These are phyloP conservation scores for Procapra przewalskii DNA, from an alignment of 2,113 vertebrate species.

Conservation along the genomic window DNA sequence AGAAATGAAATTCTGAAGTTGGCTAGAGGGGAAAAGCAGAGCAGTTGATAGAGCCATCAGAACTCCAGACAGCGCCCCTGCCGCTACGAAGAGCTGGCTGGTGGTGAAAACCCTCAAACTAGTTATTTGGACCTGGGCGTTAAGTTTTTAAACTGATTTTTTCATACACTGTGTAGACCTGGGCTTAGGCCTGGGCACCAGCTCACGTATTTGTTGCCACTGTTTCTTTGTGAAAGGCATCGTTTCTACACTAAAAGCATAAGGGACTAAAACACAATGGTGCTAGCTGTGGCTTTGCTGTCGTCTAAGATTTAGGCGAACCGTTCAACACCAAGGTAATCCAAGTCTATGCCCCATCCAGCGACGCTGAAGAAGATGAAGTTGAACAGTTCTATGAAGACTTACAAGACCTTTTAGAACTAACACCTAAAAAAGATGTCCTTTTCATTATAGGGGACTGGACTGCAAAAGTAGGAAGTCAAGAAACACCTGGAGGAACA, in stretches of 20 bases:
- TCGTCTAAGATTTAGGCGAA: not conserved
- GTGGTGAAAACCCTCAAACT: not conserved
- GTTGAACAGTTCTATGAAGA: too few relatives aligned
- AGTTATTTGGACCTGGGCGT: not conserved
- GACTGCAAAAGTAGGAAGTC: too few relatives aligned
- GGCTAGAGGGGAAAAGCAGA: not conserved
- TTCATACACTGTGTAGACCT: not conserved
- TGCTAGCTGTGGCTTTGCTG: not conserved
- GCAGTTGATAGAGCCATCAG: not conserved
- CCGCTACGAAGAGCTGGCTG: not conserved
- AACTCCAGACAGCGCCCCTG: not conserved
- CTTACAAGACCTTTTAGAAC: too few relatives aligned
- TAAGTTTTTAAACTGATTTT: not conserved
- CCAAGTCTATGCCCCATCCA: too few relatives aligned
- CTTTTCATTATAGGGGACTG: too few relatives aligned
- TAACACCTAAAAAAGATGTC: too few relatives aligned
- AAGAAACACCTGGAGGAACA: too few relatives aligned
- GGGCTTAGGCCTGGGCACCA: not conserved
- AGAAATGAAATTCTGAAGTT: conserved; percentile 35
- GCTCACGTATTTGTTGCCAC: not conserved
- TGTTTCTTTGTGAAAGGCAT: not conserved
- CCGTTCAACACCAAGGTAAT: too few relatives aligned
- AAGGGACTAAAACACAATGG: not conserved
- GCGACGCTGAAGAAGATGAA: too few relatives aligned
- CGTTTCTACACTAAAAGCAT: not conserved